Percentiles rank a stretch among this genome's conserved stretches.
Evolutionary conservation across 2,113 vertebrate genomes (phyloP).

Genomic region (Mastomys coucha): DNA sequence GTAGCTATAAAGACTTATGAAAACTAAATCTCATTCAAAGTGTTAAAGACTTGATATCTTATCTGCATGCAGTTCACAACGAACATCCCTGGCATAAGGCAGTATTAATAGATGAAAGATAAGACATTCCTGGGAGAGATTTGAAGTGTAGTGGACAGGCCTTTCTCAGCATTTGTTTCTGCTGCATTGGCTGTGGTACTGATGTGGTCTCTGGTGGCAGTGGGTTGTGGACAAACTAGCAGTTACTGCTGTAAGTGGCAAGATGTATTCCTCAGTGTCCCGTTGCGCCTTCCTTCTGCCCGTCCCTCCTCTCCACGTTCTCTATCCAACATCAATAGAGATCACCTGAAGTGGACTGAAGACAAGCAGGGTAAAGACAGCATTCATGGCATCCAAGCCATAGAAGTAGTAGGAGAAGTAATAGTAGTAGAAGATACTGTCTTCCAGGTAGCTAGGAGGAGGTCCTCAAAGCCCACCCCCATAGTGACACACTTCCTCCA

Average conservation of each 20-base stretch:
- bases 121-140: constrained; percentile 59
- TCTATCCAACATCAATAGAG: constrained; percentile 44
- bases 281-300: constrained; percentile 22
- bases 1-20: constrained; percentile 63
- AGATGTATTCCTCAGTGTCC: constrained; percentile 65
- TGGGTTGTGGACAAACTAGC: constrained; percentile 55
- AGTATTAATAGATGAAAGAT: constrained; percentile 69
- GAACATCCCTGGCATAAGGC: constrained; percentile 50
- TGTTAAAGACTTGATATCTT: constrained; percentile 72
- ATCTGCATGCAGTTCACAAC: constrained; percentile 37
- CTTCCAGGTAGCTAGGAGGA: no score
- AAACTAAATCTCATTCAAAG: constrained; percentile 56
- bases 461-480: no score
- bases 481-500: no score
- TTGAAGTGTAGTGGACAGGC: constrained; percentile 59
- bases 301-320: background rate
- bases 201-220: constrained; percentile 49
- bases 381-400: constrained; percentile 43
- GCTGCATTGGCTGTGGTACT: constrained; percentile 64
- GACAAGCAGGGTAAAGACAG: constrained; percentile 54
- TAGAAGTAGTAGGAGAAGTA: no score
- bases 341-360: constrained; percentile 66
- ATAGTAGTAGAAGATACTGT: no score
- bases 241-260: constrained; percentile 58
- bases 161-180: constrained; percentile 72